Percentiles rank a stretch among this genome's conserved stretches.
These are phyloP conservation scores for Eulithis prunata DNA, from an alignment of 2,888 invertebrate species.

Conservation along the genomic window DNA sequence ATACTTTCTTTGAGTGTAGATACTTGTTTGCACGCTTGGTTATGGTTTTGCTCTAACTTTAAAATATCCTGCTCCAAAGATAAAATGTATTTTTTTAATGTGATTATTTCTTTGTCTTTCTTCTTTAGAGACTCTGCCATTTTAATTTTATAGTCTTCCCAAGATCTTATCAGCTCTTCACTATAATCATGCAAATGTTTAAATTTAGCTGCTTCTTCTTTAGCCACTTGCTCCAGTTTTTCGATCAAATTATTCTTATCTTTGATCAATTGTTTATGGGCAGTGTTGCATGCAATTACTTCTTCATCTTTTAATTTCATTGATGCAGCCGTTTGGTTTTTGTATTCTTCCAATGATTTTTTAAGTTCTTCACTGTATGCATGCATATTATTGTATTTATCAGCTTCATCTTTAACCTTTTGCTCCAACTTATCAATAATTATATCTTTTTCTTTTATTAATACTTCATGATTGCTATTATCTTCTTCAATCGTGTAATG, in stretches of 20 bases:
- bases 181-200: constrained; percentile 26
- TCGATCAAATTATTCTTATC: constrained; percentile 32
- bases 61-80: constrained; percentile 22
- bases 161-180: constrained; percentile 33
- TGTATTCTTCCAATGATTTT: constrained; percentile 51
- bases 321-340: constrained; percentile 47
- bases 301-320: constrained; percentile 48
- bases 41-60: constrained; percentile 24
- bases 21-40: constrained; percentile 29
- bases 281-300: constrained; percentile 9
- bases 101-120: constrained; percentile 22
- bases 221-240: constrained; percentile 38
- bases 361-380: constrained; percentile 53
- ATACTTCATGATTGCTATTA: constrained; percentile 55
- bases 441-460: constrained; percentile 57
- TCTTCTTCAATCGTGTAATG: constrained; percentile 58
- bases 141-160: constrained; percentile 29
- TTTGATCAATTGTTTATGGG: constrained; percentile 11
- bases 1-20: constrained; percentile 36
- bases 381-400: constrained; percentile 48
- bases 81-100: constrained; percentile 12
- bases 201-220: constrained; percentile 16
- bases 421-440: constrained; percentile 56
- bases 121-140: constrained; percentile 10
- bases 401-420: constrained; percentile 46